These are phyloP conservation scores for Macrosteles quadrilineatus DNA, from an alignment of 1,140 invertebrate species.

Conservation along the genomic window DNA sequence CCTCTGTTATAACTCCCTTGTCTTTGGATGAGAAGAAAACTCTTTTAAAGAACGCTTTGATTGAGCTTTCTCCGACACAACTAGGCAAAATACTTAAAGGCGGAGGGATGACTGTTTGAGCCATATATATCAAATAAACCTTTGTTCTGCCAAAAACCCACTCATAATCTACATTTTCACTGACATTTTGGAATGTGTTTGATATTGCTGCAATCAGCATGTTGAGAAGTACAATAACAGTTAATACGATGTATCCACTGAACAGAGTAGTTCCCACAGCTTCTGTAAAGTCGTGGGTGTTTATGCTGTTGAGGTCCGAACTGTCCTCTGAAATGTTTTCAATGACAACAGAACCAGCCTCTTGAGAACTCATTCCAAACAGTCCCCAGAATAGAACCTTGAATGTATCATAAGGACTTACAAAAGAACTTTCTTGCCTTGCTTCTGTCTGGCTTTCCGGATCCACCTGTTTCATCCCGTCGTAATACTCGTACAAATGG, in stretches of 20 bases:
- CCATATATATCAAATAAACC: slow-evolving; percentile 59
- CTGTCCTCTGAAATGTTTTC: slow-evolving; percentile 57
- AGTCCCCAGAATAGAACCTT: slow-evolving; percentile 74
- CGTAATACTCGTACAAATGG: slow-evolving; percentile 59
- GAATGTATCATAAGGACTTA: slow-evolving; percentile 59
- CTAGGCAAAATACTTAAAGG: slow-evolving; percentile 60
- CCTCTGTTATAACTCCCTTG: background rate
- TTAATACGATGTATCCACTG: slow-evolving; percentile 63
- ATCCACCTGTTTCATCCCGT: slow-evolving; percentile 61
- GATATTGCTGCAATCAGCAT: slow-evolving; percentile 79
- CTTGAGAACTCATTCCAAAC: slow-evolving; percentile 68
- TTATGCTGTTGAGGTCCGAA: slow-evolving; percentile 50
- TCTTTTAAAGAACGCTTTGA: background rate
- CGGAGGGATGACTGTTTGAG: slow-evolving; percentile 57
- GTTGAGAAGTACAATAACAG: slow-evolving; percentile 73
- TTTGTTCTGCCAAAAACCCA: slow-evolving; percentile 62
- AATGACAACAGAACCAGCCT: slow-evolving; percentile 63
- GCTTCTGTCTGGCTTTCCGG: slow-evolving; percentile 50
- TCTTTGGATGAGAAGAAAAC: background rate
- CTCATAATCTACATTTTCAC: slow-evolving; percentile 59
- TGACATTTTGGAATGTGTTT: slow-evolving; percentile 68
- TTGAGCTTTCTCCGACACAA: slow-evolving; percentile 21
- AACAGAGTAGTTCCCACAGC: slow-evolving; percentile 64
- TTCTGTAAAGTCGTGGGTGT: slow-evolving; percentile 61
- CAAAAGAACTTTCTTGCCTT: slow-evolving; percentile 56